phyloP scores from a whole-genome alignment of 2,888 invertebrate genomes.

The Microplitis manilae region DNA sequence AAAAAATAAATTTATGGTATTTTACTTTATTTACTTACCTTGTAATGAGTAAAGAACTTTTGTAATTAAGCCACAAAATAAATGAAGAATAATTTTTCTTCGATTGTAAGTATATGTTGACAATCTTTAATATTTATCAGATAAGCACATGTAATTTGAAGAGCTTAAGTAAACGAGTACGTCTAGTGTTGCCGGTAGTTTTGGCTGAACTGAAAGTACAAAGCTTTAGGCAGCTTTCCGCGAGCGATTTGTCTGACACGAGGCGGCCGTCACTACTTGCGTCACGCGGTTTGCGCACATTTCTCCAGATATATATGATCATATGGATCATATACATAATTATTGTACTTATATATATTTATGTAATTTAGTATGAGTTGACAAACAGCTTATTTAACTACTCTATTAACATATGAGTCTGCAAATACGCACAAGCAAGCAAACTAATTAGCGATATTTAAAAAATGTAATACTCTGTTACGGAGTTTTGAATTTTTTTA shows the following conservation, averaged over 20 bases:
- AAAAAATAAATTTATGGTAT: neutral
- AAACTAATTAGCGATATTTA: neutral
- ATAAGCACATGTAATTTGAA: slow-evolving; percentile 43
- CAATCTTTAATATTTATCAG: slow-evolving; percentile 2
- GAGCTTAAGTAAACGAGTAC: slow-evolving; percentile 35
- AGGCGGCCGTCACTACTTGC: slow-evolving; percentile 51
- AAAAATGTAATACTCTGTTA: neutral
- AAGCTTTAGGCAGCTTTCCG: slow-evolving; percentile 39
- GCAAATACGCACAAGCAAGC: neutral
- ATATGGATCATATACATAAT: neutral
- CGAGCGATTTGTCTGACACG: slow-evolving; percentile 49
- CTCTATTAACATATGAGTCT: neutral
- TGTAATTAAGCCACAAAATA: too few relatives aligned
- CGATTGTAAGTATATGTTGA: too few relatives aligned
- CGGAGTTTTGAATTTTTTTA: too few relatives aligned
- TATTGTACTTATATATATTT: neutral
- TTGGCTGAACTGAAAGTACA: slow-evolving; percentile 54
- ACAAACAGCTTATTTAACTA: neutral
- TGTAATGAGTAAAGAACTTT: neutral
- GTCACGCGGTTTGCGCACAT: slow-evolving; percentile 40
- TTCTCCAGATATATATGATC: slow-evolving; percentile 14
- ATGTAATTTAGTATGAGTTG: neutral
- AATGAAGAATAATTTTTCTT: too few relatives aligned
- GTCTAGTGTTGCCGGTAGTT: slow-evolving; percentile 53
- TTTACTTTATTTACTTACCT: neutral